Conservation (phyloP, 2,797 vertebrate genomes). For the Clarias pachynema region DNA sequence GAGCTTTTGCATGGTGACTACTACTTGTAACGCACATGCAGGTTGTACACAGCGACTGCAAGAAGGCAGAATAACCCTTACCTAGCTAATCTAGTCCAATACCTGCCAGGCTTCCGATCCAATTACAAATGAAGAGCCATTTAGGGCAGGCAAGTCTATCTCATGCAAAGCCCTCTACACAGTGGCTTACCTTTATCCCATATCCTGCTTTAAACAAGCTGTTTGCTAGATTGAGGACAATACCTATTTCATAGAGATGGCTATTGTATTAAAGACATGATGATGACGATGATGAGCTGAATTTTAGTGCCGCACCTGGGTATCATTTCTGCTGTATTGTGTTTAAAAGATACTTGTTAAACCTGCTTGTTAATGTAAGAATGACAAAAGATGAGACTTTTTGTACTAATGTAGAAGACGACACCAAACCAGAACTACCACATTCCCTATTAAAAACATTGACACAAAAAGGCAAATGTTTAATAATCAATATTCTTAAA, state of each 20-base stretch:
- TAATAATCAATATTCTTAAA: background rate
- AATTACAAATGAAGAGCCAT: conserved; percentile 53
- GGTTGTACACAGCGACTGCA: conserved; percentile 5
- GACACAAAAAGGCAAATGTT: background rate
- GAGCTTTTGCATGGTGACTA: background rate
- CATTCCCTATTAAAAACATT: background rate
- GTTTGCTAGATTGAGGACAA: conserved; percentile 13
- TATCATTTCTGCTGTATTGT: background rate
- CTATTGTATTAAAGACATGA: background rate
- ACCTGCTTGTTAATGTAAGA: background rate
- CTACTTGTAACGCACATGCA: conserved; percentile 1
- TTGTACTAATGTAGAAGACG: too few species aligned
- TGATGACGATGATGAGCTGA: background rate
- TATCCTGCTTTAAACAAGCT: conserved; percentile 16
- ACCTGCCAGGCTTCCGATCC: conserved; percentile 48
- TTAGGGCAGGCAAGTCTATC: conserved; percentile 43
- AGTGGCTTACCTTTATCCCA: conserved; percentile 53
- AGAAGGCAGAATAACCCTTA: conserved; percentile 5
- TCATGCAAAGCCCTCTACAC: conserved; percentile 36
- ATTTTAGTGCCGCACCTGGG: background rate
- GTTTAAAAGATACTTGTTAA: background rate
- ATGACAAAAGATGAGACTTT: background rate
- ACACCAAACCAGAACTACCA: background rate
- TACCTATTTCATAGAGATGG: background rate
- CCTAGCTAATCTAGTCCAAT: conserved; percentile 53